Evolutionary conservation across 2,888 invertebrate species (phyloP), one percentile per base, ranked within the genome.

Genomic region (Epinotia brunnichana): DNA sequence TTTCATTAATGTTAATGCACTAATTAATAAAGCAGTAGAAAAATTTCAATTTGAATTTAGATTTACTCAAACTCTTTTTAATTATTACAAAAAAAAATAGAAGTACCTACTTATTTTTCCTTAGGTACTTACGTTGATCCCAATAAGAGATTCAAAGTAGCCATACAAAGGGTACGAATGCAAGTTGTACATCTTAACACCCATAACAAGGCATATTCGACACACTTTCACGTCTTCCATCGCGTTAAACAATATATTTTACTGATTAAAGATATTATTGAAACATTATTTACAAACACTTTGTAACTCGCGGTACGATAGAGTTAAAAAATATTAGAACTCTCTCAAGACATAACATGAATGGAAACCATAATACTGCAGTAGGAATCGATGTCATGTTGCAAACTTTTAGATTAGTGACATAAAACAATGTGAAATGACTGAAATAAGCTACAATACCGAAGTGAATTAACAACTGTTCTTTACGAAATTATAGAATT

Each of bases 301-400:
- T 87, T 81, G 82, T 85, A 85, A 71, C 87, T 89, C 84, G 86
- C 87, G 86, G 83, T 76, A 77, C 69, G 79, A 86, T 88, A 86
- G 88, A 90, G 82, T 82, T 90, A 90, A 82, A 88, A 90, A 90
- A 86, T 87, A 84, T 82, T 90, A 91, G 90, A 91, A 85, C 84
- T 87, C 88, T 87, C 74, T 61, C n/a, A 19, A 62, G 11, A 29
- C 13, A 60, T 54, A 72, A 39, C 29, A 62, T 51, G 70, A 66
- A 29, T 62, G 9, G 17, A 64, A 17, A 61, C 44, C 35, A 35
- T 57, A 56, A 66, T 70, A 73, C 69, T 69, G 69, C 56, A 60
- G 69, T 66, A 64, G 24, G 53, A 24, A 39, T 11, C 35, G 51
- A 44, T 24, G 53, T 21, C 66, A 51, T 17, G 68, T 64, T 68